Percentiles rank a stretch among this genome's conserved stretches.
These are phyloP conservation scores for Sialia sialis DNA, from an alignment of 2,113 vertebrate genomes.

Conservation along the genomic window DNA sequence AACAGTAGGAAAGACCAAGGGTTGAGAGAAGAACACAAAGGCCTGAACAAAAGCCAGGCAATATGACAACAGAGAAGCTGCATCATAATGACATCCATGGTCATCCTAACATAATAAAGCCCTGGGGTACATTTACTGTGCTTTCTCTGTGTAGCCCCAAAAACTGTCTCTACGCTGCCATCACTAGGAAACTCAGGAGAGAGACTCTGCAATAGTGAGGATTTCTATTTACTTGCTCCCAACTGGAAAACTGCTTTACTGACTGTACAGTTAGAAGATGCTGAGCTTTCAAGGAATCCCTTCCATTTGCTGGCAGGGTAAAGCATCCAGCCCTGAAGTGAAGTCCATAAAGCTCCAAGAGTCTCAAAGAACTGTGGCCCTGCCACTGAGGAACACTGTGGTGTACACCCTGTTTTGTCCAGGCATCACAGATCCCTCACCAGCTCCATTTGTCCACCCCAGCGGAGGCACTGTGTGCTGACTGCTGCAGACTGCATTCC, in stretches of 20 bases:
- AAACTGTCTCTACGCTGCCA: background rate
- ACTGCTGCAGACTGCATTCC: slow-evolving; percentile 38
- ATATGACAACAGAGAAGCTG: background rate
- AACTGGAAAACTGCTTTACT: background rate
- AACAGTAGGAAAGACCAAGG: background rate
- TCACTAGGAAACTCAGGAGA: background rate
- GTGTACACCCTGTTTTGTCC: background rate
- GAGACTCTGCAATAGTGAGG: background rate
- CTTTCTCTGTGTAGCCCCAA: background rate
- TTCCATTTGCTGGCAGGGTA: background rate
- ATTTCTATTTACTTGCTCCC: background rate
- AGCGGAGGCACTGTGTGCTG: accelerated
- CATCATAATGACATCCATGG: accelerated
- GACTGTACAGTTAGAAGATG: background rate
- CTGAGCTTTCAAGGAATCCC: background rate
- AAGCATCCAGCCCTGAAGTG: background rate
- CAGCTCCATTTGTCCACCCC: background rate
- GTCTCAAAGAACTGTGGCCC: accelerated
- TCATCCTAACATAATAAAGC: background rate
- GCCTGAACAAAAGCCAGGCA: background rate
- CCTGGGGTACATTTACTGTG: accelerated
- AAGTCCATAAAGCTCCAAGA: background rate
- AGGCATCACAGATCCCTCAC: background rate
- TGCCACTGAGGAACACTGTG: accelerated
- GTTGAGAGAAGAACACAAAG: background rate